Evolutionary conservation across 2,797 vertebrate species (phyloP).

Genomic region (Anguilla obscura): DNA sequence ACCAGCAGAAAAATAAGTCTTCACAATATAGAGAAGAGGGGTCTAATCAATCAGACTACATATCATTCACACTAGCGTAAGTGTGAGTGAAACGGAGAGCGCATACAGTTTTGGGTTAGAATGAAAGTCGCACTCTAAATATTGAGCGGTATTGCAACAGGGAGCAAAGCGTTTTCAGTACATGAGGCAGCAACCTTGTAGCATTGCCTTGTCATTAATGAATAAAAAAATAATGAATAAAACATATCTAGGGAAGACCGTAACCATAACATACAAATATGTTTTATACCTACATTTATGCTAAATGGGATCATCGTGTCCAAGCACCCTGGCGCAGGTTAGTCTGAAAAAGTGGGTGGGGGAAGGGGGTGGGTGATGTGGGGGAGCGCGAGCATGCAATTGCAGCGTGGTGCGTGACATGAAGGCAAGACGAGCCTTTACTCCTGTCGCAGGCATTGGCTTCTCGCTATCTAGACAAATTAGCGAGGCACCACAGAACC

Average conservation of each 20-base stretch:
- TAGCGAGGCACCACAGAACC: not conserved
- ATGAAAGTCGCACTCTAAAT: not conserved
- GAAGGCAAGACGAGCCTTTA: slow-evolving; percentile 64
- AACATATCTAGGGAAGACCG: not conserved
- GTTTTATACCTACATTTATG: not conserved
- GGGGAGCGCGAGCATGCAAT: slow-evolving; percentile 35
- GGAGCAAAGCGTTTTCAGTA: not conserved
- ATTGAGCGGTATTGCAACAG: not conserved
- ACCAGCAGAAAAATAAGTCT: not conserved
- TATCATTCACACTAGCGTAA: not conserved
- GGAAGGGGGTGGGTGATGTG: slow-evolving; percentile 4
- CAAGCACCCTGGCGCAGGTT: slow-evolving; percentile 9
- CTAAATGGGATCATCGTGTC: slow-evolving; percentile 1
- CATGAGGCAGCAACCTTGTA: not conserved
- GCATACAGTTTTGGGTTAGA: not conserved
- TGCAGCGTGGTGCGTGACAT: slow-evolving; percentile 72
- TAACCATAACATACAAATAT: not conserved
- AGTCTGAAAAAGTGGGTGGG: slow-evolving; percentile 1
- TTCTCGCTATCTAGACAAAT: not conserved
- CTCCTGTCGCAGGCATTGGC: slow-evolving; percentile 11
- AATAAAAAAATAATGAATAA: not conserved
- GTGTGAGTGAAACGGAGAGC: not conserved
- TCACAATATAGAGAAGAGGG: not conserved
- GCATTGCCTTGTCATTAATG: not conserved
- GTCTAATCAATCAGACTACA: not conserved